Conservation (phyloP, 2,797 vertebrate genomes). For the Eospalax fontanierii region DNA sequence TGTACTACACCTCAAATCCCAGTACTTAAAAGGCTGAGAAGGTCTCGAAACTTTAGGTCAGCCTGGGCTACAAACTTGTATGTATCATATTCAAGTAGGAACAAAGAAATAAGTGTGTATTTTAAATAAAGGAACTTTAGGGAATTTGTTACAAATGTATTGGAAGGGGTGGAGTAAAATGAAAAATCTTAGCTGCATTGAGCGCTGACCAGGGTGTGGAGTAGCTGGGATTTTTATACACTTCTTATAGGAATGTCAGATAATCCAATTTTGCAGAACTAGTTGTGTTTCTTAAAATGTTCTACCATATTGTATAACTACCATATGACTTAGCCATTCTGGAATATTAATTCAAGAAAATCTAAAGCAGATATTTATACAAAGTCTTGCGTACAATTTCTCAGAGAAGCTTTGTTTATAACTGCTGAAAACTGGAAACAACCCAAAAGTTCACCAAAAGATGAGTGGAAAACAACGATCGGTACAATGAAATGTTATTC, state of each 20-base stretch:
- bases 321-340: no score
- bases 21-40: neutral
- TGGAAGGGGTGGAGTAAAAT: neutral
- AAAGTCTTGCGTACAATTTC: neutral
- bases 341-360: neutral
- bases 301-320: neutral
- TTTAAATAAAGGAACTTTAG: neutral
- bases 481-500: neutral
- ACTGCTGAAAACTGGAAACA: conserved; percentile 1
- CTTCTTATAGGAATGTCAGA: neutral
- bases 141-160: neutral
- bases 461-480: neutral
- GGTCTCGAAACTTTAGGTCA: neutral
- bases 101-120: neutral
- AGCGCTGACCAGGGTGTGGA: neutral
- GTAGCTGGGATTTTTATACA: neutral
- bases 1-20: neutral
- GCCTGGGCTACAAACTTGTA: neutral
- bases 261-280: neutral
- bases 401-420: neutral
- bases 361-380: neutral
- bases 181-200: neutral
- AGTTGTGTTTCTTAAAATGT: neutral
- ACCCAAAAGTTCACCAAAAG: neutral
- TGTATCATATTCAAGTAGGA: neutral